phyloP scores from a whole-genome alignment of 2,797 vertebrate genomes.

The Salarias fasciatus region DNA sequence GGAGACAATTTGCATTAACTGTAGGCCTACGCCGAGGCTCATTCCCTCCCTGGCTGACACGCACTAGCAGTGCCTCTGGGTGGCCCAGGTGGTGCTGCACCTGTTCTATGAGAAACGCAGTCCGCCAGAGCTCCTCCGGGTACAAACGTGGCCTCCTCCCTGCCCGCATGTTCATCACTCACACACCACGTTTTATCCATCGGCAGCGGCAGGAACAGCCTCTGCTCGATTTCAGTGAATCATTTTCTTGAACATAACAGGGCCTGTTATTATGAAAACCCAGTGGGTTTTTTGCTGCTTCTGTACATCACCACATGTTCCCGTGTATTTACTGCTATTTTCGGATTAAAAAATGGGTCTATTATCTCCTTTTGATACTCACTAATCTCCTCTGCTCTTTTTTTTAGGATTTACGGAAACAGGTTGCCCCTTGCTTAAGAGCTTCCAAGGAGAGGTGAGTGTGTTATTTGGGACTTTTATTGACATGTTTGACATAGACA shows the following conservation, averaged over 20 bases:
- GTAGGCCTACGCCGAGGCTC: slow-evolving; percentile 50
- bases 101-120: slow-evolving; percentile 71
- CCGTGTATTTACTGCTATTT: slow-evolving; percentile 14
- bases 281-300: neutral
- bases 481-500: slow-evolving; percentile 20
- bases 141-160: slow-evolving; percentile 59
- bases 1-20: slow-evolving; percentile 64
- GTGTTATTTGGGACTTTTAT: slow-evolving; percentile 35
- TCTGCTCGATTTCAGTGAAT: slow-evolving; percentile 12
- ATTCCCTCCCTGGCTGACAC: slow-evolving; percentile 46
- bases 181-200: slow-evolving; percentile 59
- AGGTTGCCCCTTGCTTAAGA: slow-evolving; percentile 97
- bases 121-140: slow-evolving; percentile 64
- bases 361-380: slow-evolving; percentile 3
- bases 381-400: slow-evolving; percentile 23
- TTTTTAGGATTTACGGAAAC: slow-evolving; percentile 95
- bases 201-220: slow-evolving; percentile 19
- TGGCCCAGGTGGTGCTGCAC: slow-evolving; percentile 82
- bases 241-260: slow-evolving; percentile 24
- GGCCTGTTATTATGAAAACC: slow-evolving; percentile 7
- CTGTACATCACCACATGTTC: slow-evolving; percentile 10
- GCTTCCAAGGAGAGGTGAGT: slow-evolving; percentile 99
- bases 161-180: slow-evolving; percentile 50
- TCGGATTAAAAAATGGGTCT: slow-evolving; percentile 3
- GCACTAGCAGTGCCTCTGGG: slow-evolving; percentile 71